Conservation (phyloP, 2,113 vertebrate genomes). For the Rafetus swinhoei region DNA sequence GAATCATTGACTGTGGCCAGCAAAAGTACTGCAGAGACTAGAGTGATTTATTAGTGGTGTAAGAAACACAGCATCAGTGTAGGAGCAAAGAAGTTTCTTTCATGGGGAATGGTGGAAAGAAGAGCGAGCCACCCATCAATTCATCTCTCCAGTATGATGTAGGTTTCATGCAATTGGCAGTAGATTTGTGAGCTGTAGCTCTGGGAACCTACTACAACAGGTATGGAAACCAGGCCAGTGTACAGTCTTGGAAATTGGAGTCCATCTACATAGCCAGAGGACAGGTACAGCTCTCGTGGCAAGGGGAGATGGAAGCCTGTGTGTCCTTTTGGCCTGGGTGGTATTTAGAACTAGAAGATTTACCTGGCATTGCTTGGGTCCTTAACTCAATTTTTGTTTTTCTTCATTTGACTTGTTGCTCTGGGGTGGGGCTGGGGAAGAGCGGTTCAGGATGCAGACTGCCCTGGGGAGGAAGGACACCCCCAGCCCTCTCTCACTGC, state of each 20-base stretch:
- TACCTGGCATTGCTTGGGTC: no score
- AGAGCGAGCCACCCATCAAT: neutral
- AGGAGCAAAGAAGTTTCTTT: neutral
- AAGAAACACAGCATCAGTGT: neutral
- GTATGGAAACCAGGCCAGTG: neutral
- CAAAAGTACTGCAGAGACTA: neutral
- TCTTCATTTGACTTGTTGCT: no score
- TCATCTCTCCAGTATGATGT: neutral
- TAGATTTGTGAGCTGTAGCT: neutral
- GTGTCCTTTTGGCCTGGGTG: neutral
- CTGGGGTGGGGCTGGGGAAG: no score
- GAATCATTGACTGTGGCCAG: neutral
- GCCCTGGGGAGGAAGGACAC: no score
- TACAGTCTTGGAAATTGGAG: neutral
- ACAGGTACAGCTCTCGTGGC: fast-evolving
- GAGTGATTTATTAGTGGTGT: neutral
- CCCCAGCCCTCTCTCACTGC: no score
- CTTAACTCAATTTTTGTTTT: no score
- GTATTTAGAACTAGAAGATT: neutral
- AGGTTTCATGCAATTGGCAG: neutral
- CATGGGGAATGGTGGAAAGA: fast-evolving
- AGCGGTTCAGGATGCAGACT: no score
- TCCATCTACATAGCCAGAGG: no score
- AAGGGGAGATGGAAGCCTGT: neutral
- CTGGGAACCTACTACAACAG: neutral